Evolutionary conservation across 2,888 invertebrate species (phyloP), one percentile per base, ranked within the genome.

Genomic region (Heliconius hortense): DNA sequence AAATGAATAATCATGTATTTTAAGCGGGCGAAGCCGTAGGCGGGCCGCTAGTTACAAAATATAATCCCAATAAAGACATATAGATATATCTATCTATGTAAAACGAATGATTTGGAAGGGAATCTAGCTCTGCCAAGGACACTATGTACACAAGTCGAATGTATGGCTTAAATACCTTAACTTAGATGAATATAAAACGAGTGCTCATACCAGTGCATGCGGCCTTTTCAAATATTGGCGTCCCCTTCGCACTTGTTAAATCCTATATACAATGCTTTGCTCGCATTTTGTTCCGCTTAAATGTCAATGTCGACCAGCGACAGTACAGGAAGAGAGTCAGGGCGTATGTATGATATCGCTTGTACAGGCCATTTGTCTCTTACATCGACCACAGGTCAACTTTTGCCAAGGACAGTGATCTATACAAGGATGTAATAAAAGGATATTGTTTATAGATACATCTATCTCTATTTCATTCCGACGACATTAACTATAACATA

Each of bases 301-400:
- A 92, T 91, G 92, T 92, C 93, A 92, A 92, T 92, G 92, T 86
- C 92, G 83, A 82, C 81, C 84, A 84, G 84, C 81, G 80, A 81
- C 79, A 82, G 85, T 87, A 84, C 90, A 91, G 91, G 91, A 92
- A 91, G 91, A 88, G 81, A 83, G 80, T 82, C 84, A 86, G 87
- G 86, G 88, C 85, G 85, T 84, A 80, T 81, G 39, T 78, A 81
- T 81, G 83, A 83, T 82, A 82, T 84, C 79, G 83, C 78, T 82
- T 80, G 79, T 80, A 83, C 79, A 80, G 78, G 79, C 83, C 81
- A 81, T 79, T 82, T 82, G 80, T 80, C 76, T 75, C 81, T 66
- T 70, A 73, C 73, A 72, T 72, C 80, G 81, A 81, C 86, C 85
- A 85, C 82, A 88, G 84, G 31, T 31, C 62, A 31, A 18, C 13